phyloP scores from a whole-genome alignment of 2,113 vertebrate species.

The Bagarius yarrelli region DNA sequence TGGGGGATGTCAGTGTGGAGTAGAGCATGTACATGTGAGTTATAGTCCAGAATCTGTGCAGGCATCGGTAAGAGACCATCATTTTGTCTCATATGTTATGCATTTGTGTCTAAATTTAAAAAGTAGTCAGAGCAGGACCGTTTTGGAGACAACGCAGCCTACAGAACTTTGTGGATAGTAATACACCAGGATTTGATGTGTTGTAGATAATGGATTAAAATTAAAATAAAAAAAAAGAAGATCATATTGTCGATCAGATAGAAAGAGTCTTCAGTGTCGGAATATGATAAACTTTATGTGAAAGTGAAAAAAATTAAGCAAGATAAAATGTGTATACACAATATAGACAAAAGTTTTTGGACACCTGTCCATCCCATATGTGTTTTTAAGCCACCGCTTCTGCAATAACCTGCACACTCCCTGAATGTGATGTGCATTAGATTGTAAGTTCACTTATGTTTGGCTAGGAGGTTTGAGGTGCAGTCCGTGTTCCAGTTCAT shows the following conservation, averaged over 20 bases:
- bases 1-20: constrained; percentile 19
- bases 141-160: background rate
- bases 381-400: too few relatives aligned
- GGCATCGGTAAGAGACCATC: background rate
- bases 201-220: background rate
- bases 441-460: too few relatives aligned
- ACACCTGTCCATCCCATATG: too few relatives aligned
- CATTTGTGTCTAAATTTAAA: background rate
- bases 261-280: background rate
- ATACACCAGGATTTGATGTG: too few relatives aligned
- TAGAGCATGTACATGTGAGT: constrained; percentile 15
- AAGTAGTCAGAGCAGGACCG: background rate
- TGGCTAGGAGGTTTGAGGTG: too few relatives aligned
- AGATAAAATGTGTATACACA: too few relatives aligned
- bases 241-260: background rate
- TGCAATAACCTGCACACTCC: too few relatives aligned
- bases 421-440: too few relatives aligned
- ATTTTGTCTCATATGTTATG: constrained; percentile 18
- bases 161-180: background rate
- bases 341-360: too few relatives aligned
- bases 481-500: too few relatives aligned
- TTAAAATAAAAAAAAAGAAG: background rate
- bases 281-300: too few relatives aligned
- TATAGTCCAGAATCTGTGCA: constrained; percentile 22
- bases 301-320: too few relatives aligned